Conservation (phyloP, 2,113 vertebrate genomes). For the Bubo scandiacus region DNA sequence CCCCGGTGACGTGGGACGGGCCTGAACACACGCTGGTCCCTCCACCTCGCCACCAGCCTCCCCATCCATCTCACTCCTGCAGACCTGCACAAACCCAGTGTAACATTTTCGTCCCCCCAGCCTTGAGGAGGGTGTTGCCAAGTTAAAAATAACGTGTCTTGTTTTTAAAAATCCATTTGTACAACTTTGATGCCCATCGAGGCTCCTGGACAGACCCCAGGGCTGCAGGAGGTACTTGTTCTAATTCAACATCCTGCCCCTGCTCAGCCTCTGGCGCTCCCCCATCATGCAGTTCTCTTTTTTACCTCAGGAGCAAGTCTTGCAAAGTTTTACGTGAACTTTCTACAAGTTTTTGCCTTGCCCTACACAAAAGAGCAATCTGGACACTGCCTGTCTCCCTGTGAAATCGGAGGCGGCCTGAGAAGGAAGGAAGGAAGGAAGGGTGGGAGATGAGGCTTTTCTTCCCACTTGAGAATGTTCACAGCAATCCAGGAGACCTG, state of each 20-base stretch:
- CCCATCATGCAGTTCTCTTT: not conserved
- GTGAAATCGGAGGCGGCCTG: not conserved
- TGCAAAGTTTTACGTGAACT: accelerated
- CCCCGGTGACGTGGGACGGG: not conserved
- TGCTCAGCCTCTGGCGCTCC: not conserved
- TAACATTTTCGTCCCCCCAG: not conserved
- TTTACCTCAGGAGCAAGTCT: not conserved
- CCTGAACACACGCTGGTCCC: not conserved
- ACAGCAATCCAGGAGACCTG: not conserved
- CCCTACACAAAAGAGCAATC: not conserved
- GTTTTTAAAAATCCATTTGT: too few relatives aligned
- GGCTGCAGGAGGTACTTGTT: accelerated
- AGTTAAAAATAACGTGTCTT: too few relatives aligned
- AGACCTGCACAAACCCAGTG: not conserved
- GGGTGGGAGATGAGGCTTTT: not conserved
- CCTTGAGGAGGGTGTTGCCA: not conserved
- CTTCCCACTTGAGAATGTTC: not conserved
- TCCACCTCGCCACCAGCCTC: too few relatives aligned
- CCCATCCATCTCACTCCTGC: not conserved
- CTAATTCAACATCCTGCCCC: not conserved
- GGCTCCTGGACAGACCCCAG: not conserved
- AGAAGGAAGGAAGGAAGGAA: not conserved
- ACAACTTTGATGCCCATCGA: not conserved
- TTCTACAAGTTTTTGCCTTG: not conserved
- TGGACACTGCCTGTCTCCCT: not conserved